These are phyloP conservation scores for Dendrolimus houi DNA, from an alignment of 2,888 invertebrate species.

Conservation along the genomic window DNA sequence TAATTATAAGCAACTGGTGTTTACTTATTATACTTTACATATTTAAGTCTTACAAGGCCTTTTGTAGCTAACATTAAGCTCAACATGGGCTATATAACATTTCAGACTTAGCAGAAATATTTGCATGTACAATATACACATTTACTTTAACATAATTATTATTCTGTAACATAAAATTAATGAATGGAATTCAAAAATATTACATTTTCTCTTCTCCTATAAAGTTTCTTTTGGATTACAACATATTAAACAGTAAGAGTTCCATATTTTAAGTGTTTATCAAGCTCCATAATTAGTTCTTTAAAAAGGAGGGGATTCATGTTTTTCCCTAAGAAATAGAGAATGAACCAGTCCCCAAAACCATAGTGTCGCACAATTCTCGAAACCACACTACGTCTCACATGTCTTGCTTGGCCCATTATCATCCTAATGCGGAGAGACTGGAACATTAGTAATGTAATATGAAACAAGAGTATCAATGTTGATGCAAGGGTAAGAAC, in stretches of 20 bases:
- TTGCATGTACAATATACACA: too few relatives aligned
- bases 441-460: conserved; percentile 71
- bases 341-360: conserved; percentile 87
- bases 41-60: too few relatives aligned
- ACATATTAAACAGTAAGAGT: background rate
- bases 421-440: conserved; percentile 78
- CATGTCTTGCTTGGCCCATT: conserved; percentile 75
- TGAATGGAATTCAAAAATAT: background rate
- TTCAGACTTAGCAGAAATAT: too few relatives aligned
- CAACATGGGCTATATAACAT: too few relatives aligned
- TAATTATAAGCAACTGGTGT: too few relatives aligned
- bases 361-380: conserved; percentile 70
- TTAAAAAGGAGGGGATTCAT: conserved; percentile 81
- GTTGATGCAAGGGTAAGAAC: conserved; percentile 78
- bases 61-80: too few relatives aligned
- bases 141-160: too few relatives aligned
- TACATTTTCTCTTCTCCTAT: background rate
- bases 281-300: conserved; percentile 77
- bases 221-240: background rate
- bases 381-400: conserved; percentile 68
- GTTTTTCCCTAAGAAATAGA: conserved; percentile 85
- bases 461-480: conserved; percentile 80
- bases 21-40: too few relatives aligned
- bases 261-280: conserved; percentile 24
- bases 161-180: too few relatives aligned